phyloP scores from a whole-genome alignment of 2,113 vertebrate genomes.

The Gulo gulo region DNA sequence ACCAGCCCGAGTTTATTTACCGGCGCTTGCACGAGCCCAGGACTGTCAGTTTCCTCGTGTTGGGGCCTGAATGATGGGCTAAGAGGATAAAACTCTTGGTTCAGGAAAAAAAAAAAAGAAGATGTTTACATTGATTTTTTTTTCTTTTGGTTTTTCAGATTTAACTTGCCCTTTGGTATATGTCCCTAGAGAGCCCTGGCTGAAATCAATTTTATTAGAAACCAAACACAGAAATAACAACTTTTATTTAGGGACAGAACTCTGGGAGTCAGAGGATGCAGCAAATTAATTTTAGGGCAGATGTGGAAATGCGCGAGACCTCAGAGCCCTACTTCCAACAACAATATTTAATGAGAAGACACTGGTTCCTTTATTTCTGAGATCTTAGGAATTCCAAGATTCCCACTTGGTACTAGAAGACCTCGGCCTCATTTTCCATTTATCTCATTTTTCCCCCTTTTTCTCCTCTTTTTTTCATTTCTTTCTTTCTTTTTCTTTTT shows the following conservation, averaged over 20 bases:
- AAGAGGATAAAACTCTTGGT: background rate
- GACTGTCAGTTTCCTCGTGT: background rate
- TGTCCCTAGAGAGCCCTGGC: background rate
- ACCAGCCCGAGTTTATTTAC: background rate
- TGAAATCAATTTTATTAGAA: slow-evolving; percentile 26
- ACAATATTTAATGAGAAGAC: background rate
- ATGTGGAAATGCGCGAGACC: background rate
- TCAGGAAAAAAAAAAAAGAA: background rate
- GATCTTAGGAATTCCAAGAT: slow-evolving; percentile 26
- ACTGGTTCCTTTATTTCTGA: background rate
- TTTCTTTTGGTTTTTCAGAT: background rate
- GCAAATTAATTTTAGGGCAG: background rate
- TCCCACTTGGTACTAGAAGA: background rate
- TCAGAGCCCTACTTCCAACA: background rate
- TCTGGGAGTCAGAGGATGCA: background rate
- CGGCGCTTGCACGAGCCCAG: too few species aligned
- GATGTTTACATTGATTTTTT: background rate
- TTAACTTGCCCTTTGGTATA: background rate
- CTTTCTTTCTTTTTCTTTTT: background rate
- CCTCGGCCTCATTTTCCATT: background rate
- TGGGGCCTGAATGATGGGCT: background rate
- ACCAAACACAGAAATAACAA: background rate
- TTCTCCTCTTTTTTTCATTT: background rate
- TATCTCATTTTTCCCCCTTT: slow-evolving; percentile 9
- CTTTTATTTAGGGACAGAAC: background rate